These are phyloP conservation scores for Ciconia nigra DNA, from an alignment of 2,797 vertebrate species.

Conservation along the genomic window DNA sequence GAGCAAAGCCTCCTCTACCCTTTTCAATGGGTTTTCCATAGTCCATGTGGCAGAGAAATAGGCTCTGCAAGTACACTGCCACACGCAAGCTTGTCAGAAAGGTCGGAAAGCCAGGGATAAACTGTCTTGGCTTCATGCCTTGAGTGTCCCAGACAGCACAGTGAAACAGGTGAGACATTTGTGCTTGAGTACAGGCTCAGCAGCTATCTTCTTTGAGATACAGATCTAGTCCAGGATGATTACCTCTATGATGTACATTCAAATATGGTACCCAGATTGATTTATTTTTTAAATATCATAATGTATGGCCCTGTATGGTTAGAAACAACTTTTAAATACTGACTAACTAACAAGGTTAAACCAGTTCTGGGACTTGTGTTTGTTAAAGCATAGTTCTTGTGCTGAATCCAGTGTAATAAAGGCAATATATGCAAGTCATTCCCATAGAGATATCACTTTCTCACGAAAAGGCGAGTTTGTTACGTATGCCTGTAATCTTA, in stretches of 20 bases:
- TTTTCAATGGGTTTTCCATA: neutral
- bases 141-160: neutral
- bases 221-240: neutral
- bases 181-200: neutral
- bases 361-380: neutral
- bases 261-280: neutral
- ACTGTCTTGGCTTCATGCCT: neutral
- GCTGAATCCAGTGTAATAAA: neutral
- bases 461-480: neutral
- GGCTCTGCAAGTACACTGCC: neutral
- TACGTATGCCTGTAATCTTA: conserved; percentile 53
- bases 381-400: neutral
- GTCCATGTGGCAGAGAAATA: neutral
- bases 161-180: neutral
- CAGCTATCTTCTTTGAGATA: neutral
- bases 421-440: neutral
- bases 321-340: neutral
- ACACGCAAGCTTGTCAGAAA: neutral
- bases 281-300: neutral
- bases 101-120: neutral
- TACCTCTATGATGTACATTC: neutral
- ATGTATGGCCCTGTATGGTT: neutral
- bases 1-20: neutral
- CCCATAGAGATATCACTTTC: neutral
- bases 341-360: neutral